Evolutionary conservation across 2,113 vertebrate genomes (phyloP), one percentile per base, ranked within the genome.

Genomic region (Scortum barcoo): DNA sequence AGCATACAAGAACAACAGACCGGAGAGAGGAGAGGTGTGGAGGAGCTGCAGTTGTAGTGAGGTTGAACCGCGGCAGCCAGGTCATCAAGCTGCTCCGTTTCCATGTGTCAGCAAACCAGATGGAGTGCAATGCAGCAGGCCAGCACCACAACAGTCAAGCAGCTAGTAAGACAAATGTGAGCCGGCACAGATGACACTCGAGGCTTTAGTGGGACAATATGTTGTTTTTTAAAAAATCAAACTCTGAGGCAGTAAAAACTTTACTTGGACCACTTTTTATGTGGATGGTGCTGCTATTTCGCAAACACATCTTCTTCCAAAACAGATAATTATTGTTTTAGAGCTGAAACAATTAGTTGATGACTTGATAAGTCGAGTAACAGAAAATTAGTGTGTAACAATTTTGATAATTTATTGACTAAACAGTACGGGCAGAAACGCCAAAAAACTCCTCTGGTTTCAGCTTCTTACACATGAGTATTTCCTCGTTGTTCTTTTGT

Each of bases 1-100:
- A 84, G 80, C 56, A 42, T 48, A 38, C 51, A 11, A 58, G 51
- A 90, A 88, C 83, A 92, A 87, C 61, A 44, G 62, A 17, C 16
- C 30, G 57, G 61, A 70, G 65, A 56, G 67, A 60, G 57, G 61
- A 51, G 79, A 48, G 71, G 58, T 36, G 65, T 68, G 68, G 54
- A 79, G 50, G 53, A 66, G 66, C 85, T 69, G 84, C 74, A 80
- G 69, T 57, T 11, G 46, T 53, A 78, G 82, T 73, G 70, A 84
- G 80, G 61, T 42, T 81, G 73, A 86, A 80, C 76, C 58, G 20
- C 60, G 22, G 57, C 46, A 58, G 76, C 73, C 82, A 83, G 89
- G 76, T 91, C 84, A 87, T 88, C 89, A 77, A 82, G 66, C 78
- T 87, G 85, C 71, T 87, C 78, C 53, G 81, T 90, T 89, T 89